Base-by-base conservation (phyloP, 2,888 invertebrate species). In the Tuta absoluta region DNA sequence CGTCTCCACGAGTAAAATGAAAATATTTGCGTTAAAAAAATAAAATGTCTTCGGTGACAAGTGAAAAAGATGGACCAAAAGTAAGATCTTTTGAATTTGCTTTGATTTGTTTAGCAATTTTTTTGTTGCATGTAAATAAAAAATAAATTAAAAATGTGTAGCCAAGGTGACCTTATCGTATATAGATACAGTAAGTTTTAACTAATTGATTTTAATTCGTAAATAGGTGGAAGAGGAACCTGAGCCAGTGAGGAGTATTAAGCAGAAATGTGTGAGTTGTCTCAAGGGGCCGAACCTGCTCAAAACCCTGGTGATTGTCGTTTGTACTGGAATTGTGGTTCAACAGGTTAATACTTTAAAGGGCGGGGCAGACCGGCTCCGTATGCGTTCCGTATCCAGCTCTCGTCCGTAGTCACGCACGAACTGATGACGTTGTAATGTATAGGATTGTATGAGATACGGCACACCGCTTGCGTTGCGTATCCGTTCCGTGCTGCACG, bases 261-360 rank as follows among this genome's bases (percentile, higher is more conserved):
- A 79, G 64, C 75, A 83, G 68, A 86, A 82, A 67, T 86, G 88
- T 61, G 74, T 72, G 1, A 84, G 83, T 61, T 92, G 91, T 69
- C 73, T 93, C 33, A 86, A 82, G 45, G 93, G 94, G 51, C 91
- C 93, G 0, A 93, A 93, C 67, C 75, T 94, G 4, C 78, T 94
- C 28, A 93, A 93, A 67, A 93, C 94, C 0, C 63, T 93, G 5
- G 90, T 94, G 1, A 79, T 94, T 0, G 71, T 93, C 8, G 76
- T 86, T 0, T 95, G 95, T 74, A 78, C 92, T 49, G 87, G 86
- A 12, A 81, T 94, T 21, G 93, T 94, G 0, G 75, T 93, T 12
- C 93, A 93, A 58, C 95, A 95, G 90, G 94, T 94, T 78, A 76
- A 79, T 23, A 12, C 2, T 10, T 19, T 63, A 24, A 48, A 48